Evolutionary conservation across 2,888 invertebrate genomes (phyloP).

Genomic region (Ecdyonurus torrentis): DNA sequence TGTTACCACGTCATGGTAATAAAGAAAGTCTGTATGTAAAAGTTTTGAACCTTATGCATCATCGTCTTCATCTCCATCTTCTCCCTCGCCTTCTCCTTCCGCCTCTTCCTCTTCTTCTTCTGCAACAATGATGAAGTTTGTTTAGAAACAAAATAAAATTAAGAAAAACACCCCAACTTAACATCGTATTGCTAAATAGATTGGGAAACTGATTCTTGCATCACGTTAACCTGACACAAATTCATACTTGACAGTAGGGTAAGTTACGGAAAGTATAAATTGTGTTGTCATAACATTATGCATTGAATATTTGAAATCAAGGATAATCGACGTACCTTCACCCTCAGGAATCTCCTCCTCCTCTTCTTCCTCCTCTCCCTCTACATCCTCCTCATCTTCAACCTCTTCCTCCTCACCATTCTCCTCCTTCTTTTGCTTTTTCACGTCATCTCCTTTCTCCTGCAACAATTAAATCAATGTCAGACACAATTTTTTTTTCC

Average conservation of each 20-base stretch:
- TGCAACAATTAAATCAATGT: constrained; percentile 21
- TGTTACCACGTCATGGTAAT: constrained; percentile 10
- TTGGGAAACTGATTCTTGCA: no score
- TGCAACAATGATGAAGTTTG: no score
- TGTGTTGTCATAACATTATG: background rate
- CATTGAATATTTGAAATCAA: background rate
- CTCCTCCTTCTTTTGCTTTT: constrained; percentile 66
- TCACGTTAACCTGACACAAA: no score
- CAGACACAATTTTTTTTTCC: no score
- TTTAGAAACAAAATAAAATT: no score
- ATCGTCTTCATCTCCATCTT: constrained; percentile 42
- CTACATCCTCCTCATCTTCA: constrained; percentile 41
- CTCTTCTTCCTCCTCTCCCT: constrained; percentile 42
- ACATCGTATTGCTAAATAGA: no score
- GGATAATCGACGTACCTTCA: background rate
- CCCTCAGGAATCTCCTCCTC: constrained; percentile 29
- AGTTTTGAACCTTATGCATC: constrained; percentile 25
- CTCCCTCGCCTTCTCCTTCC: constrained; percentile 44
- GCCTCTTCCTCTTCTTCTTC: constrained; percentile 38
- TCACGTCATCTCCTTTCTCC: constrained; percentile 57
- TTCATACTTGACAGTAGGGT: background rate
- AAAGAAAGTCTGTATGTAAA: constrained; percentile 9
- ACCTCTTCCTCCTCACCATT: constrained; percentile 55
- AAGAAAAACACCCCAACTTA: no score
- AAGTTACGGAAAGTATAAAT: background rate